phyloP scores from a whole-genome alignment of 2,888 invertebrate species.

The Scaeva pyrastri region DNA sequence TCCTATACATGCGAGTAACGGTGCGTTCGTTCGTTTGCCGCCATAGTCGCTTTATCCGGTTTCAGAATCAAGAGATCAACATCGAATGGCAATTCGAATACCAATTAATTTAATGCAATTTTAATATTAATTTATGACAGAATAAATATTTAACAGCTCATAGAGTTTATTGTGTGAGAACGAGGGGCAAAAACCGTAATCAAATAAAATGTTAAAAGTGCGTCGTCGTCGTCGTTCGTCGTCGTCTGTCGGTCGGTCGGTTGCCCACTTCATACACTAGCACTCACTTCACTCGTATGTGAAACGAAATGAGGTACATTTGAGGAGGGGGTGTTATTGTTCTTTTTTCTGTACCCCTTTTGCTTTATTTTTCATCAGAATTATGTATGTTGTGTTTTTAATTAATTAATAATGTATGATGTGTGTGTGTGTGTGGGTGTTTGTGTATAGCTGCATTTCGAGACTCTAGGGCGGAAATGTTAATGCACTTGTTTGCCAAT shows the following conservation, averaged over 20 bases:
- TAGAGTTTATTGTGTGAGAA: conserved; percentile 44
- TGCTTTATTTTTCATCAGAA: neutral
- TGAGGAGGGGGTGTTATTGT: neutral
- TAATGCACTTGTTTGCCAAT: conserved; percentile 22
- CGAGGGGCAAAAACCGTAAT: conserved; percentile 23
- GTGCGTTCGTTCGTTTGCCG: neutral
- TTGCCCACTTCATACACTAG: neutral
- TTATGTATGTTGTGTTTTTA: conserved; percentile 25
- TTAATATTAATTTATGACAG: conserved; percentile 58
- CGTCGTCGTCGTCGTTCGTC: too few relatives aligned
- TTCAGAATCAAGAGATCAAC: conserved; percentile 42
- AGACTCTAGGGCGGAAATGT: conserved; percentile 13
- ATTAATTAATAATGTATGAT: conserved; percentile 24
- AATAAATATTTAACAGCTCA: conserved; percentile 50
- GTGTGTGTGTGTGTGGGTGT: too few relatives aligned
- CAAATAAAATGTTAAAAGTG: conserved; percentile 18
- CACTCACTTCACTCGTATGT: too few relatives aligned
- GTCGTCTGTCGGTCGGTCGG: too few relatives aligned
- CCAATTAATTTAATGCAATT: conserved; percentile 61
- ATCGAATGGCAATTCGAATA: conserved; percentile 38
- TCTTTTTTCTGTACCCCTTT: neutral
- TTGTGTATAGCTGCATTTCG: neutral
- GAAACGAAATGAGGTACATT: neutral
- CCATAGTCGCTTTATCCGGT: conserved; percentile 17
- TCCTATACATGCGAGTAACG: neutral